phyloP scores from a whole-genome alignment of 2,888 invertebrate species.

The Leucophenga maculata region DNA sequence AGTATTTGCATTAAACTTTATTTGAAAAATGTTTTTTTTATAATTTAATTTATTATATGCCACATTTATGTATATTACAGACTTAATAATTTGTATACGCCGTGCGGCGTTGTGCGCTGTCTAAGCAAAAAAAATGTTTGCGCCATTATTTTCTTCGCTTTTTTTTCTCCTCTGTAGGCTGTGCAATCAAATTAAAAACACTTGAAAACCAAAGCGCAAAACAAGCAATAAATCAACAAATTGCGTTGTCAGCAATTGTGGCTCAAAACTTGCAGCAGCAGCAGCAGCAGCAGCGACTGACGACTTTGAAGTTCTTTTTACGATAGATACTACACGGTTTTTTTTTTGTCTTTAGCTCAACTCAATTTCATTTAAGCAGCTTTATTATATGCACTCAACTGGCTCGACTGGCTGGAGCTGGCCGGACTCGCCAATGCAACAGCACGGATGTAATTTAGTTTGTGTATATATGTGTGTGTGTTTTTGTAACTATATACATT shows the following conservation, averaged over 20 bases:
- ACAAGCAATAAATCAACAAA: slow-evolving; percentile 34
- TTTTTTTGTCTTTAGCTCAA: slow-evolving; percentile 31
- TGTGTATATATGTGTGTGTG: slow-evolving; percentile 12
- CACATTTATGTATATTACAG: too few relatives aligned
- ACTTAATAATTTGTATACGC: too few relatives aligned
- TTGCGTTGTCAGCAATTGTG: slow-evolving; percentile 42
- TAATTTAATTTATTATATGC: too few relatives aligned
- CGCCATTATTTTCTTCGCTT: slow-evolving; percentile 9
- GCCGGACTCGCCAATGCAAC: not conserved
- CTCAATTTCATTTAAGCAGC: slow-evolving; percentile 42
- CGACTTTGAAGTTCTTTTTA: too few relatives aligned
- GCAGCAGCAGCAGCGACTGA: too few relatives aligned
- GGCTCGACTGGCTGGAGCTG: not conserved
- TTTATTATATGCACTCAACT: too few relatives aligned
- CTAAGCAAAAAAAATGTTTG: too few relatives aligned
- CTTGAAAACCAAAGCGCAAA: slow-evolving; percentile 30
- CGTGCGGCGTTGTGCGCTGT: too few relatives aligned
- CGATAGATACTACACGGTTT: too few relatives aligned
- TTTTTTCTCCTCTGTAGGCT: too few relatives aligned
- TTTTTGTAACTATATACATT: slow-evolving; percentile 35
- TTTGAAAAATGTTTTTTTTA: too few relatives aligned
- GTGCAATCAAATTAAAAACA: slow-evolving; percentile 23
- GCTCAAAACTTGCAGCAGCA: slow-evolving; percentile 22
- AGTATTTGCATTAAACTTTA: too few relatives aligned
- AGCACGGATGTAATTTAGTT: slow-evolving; percentile 16